Conservation (phyloP, 1,140 invertebrate species). For the Leptestheria dahalacensis region DNA sequence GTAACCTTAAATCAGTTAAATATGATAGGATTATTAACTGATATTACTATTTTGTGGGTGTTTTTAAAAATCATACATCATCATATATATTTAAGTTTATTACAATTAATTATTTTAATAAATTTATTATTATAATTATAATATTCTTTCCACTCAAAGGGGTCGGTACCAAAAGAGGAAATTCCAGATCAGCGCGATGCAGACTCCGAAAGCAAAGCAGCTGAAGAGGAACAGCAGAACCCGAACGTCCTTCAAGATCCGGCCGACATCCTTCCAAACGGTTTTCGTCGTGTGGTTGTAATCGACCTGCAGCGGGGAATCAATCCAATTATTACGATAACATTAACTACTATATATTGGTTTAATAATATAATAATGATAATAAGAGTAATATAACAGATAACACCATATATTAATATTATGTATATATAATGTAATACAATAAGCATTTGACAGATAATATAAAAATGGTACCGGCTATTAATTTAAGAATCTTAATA, state of each 20-base stretch:
- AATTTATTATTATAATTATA: neutral
- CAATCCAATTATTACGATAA: neutral
- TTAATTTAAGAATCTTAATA: no score
- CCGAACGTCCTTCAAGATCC: slow-evolving; percentile 41
- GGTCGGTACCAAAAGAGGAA: slow-evolving; percentile 53
- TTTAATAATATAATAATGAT: no score
- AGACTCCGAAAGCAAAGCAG: slow-evolving; percentile 65
- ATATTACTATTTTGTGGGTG: no score
- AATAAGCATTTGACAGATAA: no score
- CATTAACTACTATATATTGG: neutral
- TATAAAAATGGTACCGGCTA: no score
- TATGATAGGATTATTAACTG: no score
- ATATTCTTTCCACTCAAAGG: no score
- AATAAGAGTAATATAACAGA: no score
- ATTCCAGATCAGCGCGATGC: slow-evolving; percentile 73
- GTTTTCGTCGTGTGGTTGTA: slow-evolving; percentile 2
- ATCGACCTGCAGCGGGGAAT: neutral
- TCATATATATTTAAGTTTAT: neutral
- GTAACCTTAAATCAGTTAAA: no score
- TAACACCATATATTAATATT: no score
- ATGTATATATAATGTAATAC: no score
- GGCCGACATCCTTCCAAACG: slow-evolving; percentile 35
- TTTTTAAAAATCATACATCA: no score
- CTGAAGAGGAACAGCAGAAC: slow-evolving; percentile 54
- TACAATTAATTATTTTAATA: neutral